Evolutionary conservation across 1,140 invertebrate genomes (phyloP), one percentile per base, ranked within the genome.

Genomic region (Nylanderia fulva): DNA sequence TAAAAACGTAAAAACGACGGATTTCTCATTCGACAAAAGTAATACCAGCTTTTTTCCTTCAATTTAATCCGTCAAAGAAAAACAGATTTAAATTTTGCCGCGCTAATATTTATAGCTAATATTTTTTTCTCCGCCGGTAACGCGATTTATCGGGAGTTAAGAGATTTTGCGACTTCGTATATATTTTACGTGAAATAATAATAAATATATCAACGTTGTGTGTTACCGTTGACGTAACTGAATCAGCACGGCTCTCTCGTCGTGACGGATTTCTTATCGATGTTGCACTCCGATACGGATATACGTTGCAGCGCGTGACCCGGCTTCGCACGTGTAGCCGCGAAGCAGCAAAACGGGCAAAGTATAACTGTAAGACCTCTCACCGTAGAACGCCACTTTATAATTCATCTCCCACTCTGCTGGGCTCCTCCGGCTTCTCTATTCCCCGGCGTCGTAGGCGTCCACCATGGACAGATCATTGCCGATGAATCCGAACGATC

Each of bases 371-470:
- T 91, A 90, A 89, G 86, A 89, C 93, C 94, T 94, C 93, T 94
- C 93, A 94, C 94, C 77, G 86, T 85, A 85, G 84, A 80, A 86
- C 88, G 85, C 88, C 88, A 91, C 91, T 94, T 93, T 94, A 94
- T 94, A 94, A 93, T 94, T 94, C 91, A 89, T 91, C 93, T 92
- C 93, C 93, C 93, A 94, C 93, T 91, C 90, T 36, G 52, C 33
- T 54, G 45, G 61, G 61, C 71, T 29, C n/a, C n/a, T n/a, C n/a
- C n/a, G n/a, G n/a, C n/a, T n/a, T n/a, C n/a, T 33, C 85, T 56
- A 52, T 87, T 85, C 88, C 75, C 39, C 80, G 48, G 18, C 63
- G 45, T 45, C n/a, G 45, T 48, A 64, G 29, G 18, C 45, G 52
- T 33, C 48, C 42, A 79, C 60, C 18, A 58, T 76, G n/a, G n/a